phyloP scores from a whole-genome alignment of 92 coral and sea anemone genomes.

The Ricordea florida region DNA sequence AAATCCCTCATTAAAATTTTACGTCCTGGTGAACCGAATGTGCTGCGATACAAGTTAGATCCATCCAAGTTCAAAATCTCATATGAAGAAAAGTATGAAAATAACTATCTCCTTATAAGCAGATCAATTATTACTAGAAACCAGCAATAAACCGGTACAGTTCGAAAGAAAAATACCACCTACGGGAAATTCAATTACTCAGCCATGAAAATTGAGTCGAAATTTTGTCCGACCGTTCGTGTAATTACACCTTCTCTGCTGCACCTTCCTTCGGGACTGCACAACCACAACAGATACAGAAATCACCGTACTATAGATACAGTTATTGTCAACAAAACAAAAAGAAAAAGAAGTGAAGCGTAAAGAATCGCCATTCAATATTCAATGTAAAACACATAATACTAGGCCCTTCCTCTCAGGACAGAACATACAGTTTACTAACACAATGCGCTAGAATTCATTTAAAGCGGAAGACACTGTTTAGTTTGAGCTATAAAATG shows the following conservation, averaged over 20 bases:
- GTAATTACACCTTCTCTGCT: not conserved
- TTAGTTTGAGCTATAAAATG: no score
- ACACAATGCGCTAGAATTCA: no score
- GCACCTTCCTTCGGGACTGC: not conserved
- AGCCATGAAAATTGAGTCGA: not conserved
- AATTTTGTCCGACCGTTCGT: not conserved
- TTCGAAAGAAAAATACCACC: not conserved
- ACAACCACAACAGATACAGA: not conserved
- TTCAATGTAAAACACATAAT: no score
- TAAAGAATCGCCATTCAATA: conserved; percentile 5
- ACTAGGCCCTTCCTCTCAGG: no score
- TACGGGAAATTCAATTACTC: not conserved
- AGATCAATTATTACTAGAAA: not conserved
- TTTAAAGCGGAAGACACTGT: no score
- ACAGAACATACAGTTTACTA: no score
- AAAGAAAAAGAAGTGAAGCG: not conserved
- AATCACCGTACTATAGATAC: not conserved
- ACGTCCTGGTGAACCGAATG: conserved; percentile 47
- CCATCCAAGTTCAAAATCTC: not conserved
- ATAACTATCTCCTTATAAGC: not conserved
- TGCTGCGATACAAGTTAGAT: conserved; percentile 32
- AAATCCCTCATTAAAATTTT: conserved; percentile 60
- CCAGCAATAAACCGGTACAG: not conserved
- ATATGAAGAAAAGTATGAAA: not conserved
- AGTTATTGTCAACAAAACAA: not conserved